Evolutionary conservation across 2,113 vertebrate species (phyloP).

Genomic region (Proterorhinus semilunaris): DNA sequence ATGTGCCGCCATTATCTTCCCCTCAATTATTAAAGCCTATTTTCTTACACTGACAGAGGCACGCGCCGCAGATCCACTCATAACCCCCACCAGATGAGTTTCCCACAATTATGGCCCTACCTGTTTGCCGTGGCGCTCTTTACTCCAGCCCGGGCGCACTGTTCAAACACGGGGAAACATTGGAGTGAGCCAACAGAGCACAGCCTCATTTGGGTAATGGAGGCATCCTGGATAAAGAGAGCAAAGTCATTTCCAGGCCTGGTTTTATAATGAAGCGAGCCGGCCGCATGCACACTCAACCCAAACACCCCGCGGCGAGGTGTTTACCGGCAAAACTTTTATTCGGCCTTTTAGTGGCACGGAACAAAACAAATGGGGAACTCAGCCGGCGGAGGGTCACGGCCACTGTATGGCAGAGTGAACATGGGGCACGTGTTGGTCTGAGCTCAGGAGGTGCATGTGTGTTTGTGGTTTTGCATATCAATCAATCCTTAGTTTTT

Average conservation of each 20-base stretch:
- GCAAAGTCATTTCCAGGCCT: constrained; percentile 3
- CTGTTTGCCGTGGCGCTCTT: constrained; percentile 4
- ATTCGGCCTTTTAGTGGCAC: background rate
- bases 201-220: constrained; percentile 13
- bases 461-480: no score
- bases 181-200: constrained; percentile 1
- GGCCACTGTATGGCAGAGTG: no score
- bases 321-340: background rate
- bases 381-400: no score
- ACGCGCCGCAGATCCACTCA: background rate
- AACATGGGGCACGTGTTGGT: no score
- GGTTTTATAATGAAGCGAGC: constrained; percentile 6
- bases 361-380: background rate
- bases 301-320: background rate
- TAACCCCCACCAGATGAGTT: constrained; percentile 1
- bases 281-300: background rate
- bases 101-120: background rate
- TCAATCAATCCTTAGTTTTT: no score
- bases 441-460: no score
- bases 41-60: background rate
- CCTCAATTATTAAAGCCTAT: constrained; percentile 9
- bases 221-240: constrained; percentile 8
- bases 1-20: background rate
- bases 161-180: constrained; percentile 5
- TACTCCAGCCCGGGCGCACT: background rate